phyloP scores from a whole-genome alignment of 2,888 invertebrate genomes.

The Clepsis dumicolana region DNA sequence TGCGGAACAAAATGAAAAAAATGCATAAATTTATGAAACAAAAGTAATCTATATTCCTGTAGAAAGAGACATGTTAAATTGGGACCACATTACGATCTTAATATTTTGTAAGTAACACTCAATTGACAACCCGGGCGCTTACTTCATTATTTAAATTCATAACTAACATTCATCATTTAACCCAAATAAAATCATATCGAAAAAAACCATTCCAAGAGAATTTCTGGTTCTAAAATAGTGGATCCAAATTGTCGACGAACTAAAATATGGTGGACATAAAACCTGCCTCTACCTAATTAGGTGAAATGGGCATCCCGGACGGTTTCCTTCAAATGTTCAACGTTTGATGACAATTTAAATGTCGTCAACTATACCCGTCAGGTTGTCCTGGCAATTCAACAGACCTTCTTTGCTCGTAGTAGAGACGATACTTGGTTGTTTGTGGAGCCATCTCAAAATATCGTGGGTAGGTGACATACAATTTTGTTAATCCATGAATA shows the following conservation, averaged over 20 bases:
- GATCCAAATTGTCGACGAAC: background rate
- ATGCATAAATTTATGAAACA: background rate
- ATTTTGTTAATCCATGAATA: conserved; percentile 33
- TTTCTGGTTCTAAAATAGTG: background rate
- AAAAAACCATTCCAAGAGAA: background rate
- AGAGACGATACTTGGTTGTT: conserved; percentile 11
- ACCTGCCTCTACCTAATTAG: conserved; percentile 34
- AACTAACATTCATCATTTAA: too few relatives aligned
- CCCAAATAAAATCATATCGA: too few relatives aligned
- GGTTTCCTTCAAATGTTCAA: conserved; percentile 21
- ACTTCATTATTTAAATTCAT: too few relatives aligned
- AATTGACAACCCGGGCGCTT: too few relatives aligned
- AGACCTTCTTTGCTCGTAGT: conserved; percentile 12
- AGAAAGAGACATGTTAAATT: too few relatives aligned
- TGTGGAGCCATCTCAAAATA: background rate
- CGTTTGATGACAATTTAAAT: conserved; percentile 40
- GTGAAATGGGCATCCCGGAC: conserved; percentile 29
- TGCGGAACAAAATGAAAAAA: background rate
- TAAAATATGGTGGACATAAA: conserved; percentile 26
- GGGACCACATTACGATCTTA: too few relatives aligned
- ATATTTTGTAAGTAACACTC: too few relatives aligned
- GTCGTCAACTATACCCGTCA: conserved; percentile 30
- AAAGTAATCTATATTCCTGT: too few relatives aligned
- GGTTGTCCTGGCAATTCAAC: background rate
- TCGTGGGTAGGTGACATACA: background rate